Conservation (phyloP, 2,797 vertebrate species). For the Delichon dasypus region DNA sequence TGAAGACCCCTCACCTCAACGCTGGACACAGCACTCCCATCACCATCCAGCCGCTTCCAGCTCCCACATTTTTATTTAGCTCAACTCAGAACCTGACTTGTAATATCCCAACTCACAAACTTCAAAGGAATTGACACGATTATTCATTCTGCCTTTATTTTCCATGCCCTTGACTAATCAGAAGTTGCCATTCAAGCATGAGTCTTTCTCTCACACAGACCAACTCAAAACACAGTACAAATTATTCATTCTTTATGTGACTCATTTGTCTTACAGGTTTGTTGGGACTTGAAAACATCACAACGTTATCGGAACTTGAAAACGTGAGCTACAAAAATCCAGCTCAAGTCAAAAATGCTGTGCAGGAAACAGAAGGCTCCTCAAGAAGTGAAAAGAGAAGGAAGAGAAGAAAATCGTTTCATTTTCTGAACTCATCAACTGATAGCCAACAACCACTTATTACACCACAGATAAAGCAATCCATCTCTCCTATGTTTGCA, state of each 20-base stretch:
- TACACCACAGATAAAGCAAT: background rate
- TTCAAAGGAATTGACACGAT: background rate
- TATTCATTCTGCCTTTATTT: background rate
- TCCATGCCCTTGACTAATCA: background rate
- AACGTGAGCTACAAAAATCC: background rate
- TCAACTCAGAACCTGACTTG: background rate
- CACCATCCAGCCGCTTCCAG: background rate
- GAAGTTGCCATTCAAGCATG: background rate
- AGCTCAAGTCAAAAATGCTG: background rate
- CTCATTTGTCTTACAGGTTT: background rate
- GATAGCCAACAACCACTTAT: background rate
- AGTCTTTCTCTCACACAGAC: background rate
- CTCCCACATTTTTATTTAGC: background rate
- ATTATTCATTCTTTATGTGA: background rate
- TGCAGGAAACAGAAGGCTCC: background rate
- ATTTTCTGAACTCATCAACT: background rate
- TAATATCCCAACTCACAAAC: background rate
- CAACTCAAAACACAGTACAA: background rate
- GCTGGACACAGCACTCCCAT: background rate
- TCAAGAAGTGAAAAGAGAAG: background rate
- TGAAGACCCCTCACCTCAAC: background rate
- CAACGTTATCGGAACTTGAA: fast-evolving
- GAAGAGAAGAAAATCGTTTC: background rate
- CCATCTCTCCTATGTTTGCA: background rate
- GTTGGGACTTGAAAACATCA: background rate